phyloP scores from a whole-genome alignment of 2,797 vertebrate species.

The Alfaro cultratus region DNA sequence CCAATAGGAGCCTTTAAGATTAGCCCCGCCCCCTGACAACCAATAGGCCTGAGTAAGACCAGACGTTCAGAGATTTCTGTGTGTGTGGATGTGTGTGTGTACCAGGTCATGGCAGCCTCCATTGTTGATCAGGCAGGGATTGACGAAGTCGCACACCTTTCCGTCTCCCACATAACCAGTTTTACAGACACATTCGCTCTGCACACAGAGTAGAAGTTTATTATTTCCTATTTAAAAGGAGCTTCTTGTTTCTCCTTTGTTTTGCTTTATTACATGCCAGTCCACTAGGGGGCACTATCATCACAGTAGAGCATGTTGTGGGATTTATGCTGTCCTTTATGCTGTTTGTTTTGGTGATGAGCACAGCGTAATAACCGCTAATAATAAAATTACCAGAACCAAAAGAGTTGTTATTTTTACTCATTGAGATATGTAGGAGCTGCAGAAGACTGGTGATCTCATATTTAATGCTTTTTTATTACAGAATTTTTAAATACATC shows the following conservation, averaged over 20 bases:
- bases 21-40: not conserved
- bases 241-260: not conserved
- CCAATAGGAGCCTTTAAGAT: not conserved
- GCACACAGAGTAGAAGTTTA: constrained; percentile 2
- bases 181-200: constrained; percentile 38
- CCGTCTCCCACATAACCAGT: constrained; percentile 67
- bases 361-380: no score
- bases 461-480: not conserved
- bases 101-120: constrained; percentile 92
- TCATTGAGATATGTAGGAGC: not conserved
- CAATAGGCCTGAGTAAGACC: not conserved
- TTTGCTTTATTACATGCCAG: no score
- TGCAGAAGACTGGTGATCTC: not conserved
- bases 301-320: no score
- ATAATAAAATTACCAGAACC: no score
- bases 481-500: not conserved
- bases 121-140: constrained; percentile 84
- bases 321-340: no score
- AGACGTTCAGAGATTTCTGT: not conserved
- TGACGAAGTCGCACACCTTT: constrained; percentile 81
- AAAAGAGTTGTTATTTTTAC: no score
- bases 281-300: no score
- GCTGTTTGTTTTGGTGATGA: no score
- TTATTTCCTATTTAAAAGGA: no score
- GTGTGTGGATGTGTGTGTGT: constrained; percentile 56